Base-by-base conservation (phyloP, 1,140 invertebrate species). In the Leptopilina clavipes region DNA sequence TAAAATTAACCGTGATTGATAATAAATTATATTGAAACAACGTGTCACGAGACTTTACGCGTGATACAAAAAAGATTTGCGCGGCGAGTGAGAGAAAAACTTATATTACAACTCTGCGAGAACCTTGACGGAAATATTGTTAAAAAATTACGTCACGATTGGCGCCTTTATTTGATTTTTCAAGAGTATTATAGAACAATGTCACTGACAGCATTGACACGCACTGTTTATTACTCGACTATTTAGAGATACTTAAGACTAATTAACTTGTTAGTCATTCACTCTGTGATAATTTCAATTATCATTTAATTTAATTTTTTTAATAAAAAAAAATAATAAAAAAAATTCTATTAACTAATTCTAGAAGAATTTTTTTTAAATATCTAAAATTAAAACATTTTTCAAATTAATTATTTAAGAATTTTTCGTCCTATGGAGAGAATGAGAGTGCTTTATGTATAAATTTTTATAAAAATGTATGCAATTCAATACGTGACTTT, bases 111-210 rank as follows among this genome's bases (percentile, higher is more conserved):
- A 22, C 19, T 12, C 14, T 14, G 48, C 8, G 22, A n/a, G 7
- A 31, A 31, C 59, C 59, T 65, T 65, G 59, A 22, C 25, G 12
- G 22, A 22, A 22, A 65, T 65, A 3, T 65, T 65, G 22, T 65
- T 22, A 6, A 10, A 11, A 9, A 65, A 65, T 65, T 31, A 65
- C 59, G 11, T 65, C 22, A 65, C 25, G 31, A 8, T 65, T 65
- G 59, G 59, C 59, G 59, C 59, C 22, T 31, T 65, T 65, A 65
- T 65, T 65, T 65, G 59, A 65, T 14, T 65, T 65, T 65, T 37
- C 59, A 31, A 65, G 59, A 37, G 12, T 65, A 12, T 37, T 25
- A 31, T 25, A 19, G 9, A 14, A 45, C 44, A 45, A n/a, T 45
- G 12, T 45, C 44, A 45, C 44, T 40, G 44, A 45, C 11, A 45